Percentiles rank a stretch among this genome's conserved stretches.
Conservation (phyloP, 35 echinoderm and acorn worm genomes). For the Eucidaris tribuloides region DNA sequence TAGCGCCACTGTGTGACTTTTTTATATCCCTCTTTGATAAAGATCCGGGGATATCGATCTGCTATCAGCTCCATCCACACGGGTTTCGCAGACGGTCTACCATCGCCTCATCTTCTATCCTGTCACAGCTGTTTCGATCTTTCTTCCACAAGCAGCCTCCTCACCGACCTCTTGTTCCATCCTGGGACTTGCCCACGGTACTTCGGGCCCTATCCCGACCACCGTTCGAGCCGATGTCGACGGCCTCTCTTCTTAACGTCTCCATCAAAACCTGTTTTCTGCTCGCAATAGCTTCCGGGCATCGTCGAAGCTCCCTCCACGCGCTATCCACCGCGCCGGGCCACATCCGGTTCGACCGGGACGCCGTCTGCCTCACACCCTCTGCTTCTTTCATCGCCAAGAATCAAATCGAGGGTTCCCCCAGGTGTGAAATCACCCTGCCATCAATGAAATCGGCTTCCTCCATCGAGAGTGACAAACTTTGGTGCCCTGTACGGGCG, state of each 20-base stretch:
- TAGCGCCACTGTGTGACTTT: conserved; percentile 27
- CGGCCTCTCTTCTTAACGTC: conserved; percentile 26
- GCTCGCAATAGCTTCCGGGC: not conserved
- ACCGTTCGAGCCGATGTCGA: conserved; percentile 10
- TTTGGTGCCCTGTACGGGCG: conserved; percentile 44
- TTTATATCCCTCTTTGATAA: not conserved
- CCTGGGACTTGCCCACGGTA: conserved; percentile 36
- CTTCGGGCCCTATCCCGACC: not conserved
- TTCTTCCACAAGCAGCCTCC: conserved; percentile 10
- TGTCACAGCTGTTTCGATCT: conserved; percentile 5
- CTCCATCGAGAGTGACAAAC: conserved; percentile 17
- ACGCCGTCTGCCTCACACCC: not conserved
- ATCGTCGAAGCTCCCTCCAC: not conserved
- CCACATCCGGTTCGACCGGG: conserved; percentile 25
- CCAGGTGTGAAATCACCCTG: conserved; percentile 8
- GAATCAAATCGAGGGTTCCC: conserved; percentile 25
- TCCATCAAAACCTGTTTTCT: conserved; percentile 43
- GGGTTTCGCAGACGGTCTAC: conserved; percentile 25
- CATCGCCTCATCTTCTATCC: not conserved
- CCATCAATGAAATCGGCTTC: conserved; percentile 2
- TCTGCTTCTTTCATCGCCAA: conserved; percentile 24
- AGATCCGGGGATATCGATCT: conserved; percentile 25
- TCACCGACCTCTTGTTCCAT: not conserved
- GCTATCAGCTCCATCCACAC: conserved; percentile 23
- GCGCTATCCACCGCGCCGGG: conserved; percentile 3